Base-by-base conservation (phyloP, 2,113 vertebrate species). In the Cyanistes caeruleus region DNA sequence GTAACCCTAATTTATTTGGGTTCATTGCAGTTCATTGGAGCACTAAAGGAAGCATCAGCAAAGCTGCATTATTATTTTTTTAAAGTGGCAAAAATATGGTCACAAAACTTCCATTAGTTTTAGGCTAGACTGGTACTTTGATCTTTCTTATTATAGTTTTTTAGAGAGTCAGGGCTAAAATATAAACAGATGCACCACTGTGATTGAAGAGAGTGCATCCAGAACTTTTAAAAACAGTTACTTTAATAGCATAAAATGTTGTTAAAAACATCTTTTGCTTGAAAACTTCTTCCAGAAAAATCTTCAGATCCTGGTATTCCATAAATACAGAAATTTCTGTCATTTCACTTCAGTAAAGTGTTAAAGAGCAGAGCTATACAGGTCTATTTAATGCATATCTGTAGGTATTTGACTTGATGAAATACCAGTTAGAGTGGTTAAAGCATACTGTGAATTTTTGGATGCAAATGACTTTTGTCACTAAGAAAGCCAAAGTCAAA, bases 401-500 rank as follows among this genome's bases (percentile, higher is more conserved):
- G 35, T 44, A 75, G 31, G 20, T 77, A 60, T 93, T 74, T 91
- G n/a, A 33, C 59, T 37, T 4, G 4, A 18, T 1, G 3, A 35
- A 75, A 44, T 82, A 64, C 24, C 0, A 0, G 12, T 77, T 77
- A 64, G 20, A 91, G 52, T 41, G 17, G 39, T 60, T 87, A 68
- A 78, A 78, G 13, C 48, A 37, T 9, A 60, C 19, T 43, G 44
- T 41, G 56, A 55, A 39, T 87, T 95, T 87, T 78, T 87, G 44
- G 8, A 70, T 67, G 58, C 24, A 73, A 63, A 63, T 85, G 4
- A 77, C 73, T 94, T 89, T 44, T 87, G 27, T 82, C 77, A 75
- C 48, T 67, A 81, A 74, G 77, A 91, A 77, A 95, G 64, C 59
- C 55, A 39, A 87, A 93, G 55, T 84, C 53, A 93, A 96, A 95